These are phyloP conservation scores for Nycticorax nycticorax DNA, from an alignment of 2,113 vertebrate genomes.

Conservation along the genomic window DNA sequence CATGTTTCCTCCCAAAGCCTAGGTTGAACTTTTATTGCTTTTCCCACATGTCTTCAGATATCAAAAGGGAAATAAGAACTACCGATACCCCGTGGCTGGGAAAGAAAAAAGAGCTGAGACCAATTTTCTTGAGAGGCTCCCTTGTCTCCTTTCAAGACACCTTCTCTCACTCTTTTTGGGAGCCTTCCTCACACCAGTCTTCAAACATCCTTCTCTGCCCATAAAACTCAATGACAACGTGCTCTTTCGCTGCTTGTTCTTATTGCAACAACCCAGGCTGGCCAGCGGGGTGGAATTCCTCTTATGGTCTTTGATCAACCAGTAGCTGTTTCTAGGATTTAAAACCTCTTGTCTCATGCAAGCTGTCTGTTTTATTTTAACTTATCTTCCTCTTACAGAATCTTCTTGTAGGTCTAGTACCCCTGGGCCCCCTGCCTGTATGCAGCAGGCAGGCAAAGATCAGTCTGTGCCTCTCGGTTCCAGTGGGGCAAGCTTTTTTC, in stretches of 20 bases:
- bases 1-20: neutral
- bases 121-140: neutral
- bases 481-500: neutral
- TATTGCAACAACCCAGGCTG: neutral
- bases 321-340: neutral
- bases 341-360: neutral
- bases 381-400: neutral
- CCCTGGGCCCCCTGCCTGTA: neutral
- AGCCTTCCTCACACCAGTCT: neutral
- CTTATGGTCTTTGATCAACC: neutral
- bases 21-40: neutral
- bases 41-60: neutral
- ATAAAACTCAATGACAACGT: neutral
- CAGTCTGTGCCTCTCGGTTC: neutral
- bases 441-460: neutral
- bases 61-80: neutral
- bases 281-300: accelerated
- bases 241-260: neutral
- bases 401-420: neutral
- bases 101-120: neutral
- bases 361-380: neutral
- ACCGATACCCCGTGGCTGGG: neutral
- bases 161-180: neutral
- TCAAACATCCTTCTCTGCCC: neutral
- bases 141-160: neutral